Percentiles rank a stretch among this genome's conserved stretches.
phyloP scores from a whole-genome alignment of 2,888 invertebrate species.

The Artemia sp. region DNA sequence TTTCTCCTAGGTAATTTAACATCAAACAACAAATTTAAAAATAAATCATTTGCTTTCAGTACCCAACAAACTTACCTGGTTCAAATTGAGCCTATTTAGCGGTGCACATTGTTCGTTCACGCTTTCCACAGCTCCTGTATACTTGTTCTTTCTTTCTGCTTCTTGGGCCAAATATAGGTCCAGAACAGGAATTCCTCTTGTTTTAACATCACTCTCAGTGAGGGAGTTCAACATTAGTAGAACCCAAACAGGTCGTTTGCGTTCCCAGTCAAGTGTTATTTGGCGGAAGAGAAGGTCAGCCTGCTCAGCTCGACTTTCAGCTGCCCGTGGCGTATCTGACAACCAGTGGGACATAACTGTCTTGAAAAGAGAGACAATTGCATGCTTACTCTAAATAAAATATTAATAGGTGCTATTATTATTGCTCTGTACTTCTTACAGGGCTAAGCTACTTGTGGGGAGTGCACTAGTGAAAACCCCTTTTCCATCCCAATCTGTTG shows the following conservation, averaged over 20 bases:
- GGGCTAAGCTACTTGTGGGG: no score
- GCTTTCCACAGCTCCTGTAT: slow-evolving; percentile 37
- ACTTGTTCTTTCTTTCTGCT: slow-evolving; percentile 35
- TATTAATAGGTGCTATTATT: no score
- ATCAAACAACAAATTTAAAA: slow-evolving; percentile 30
- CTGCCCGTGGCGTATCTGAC: not conserved
- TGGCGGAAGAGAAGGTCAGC: slow-evolving; percentile 36
- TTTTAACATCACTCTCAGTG: slow-evolving; percentile 35
- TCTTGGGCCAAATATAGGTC: slow-evolving; percentile 39
- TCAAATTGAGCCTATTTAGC: slow-evolving; percentile 36
- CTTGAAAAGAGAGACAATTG: no score
- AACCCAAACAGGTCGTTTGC: slow-evolving; percentile 40
- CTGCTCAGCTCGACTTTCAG: slow-evolving; percentile 31
- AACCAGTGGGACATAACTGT: slow-evolving; percentile 3
- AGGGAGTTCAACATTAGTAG: slow-evolving; percentile 39
- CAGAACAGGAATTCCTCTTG: slow-evolving; percentile 36
- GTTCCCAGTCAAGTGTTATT: slow-evolving; percentile 38
- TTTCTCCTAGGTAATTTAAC: slow-evolving; percentile 25
- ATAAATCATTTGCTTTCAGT: not conserved
- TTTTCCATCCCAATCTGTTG: no score
- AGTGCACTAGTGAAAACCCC: no score
- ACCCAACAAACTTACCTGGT: slow-evolving; percentile 33
- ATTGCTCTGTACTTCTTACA: no score
- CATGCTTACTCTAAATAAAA: no score
- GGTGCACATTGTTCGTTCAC: slow-evolving; percentile 41